A percentile compares a stretch with the other conserved stretches of the same genome.
phyloP scores from a whole-genome alignment of 2,888 invertebrate species.

The Trichogramma dendrolimi region DNA sequence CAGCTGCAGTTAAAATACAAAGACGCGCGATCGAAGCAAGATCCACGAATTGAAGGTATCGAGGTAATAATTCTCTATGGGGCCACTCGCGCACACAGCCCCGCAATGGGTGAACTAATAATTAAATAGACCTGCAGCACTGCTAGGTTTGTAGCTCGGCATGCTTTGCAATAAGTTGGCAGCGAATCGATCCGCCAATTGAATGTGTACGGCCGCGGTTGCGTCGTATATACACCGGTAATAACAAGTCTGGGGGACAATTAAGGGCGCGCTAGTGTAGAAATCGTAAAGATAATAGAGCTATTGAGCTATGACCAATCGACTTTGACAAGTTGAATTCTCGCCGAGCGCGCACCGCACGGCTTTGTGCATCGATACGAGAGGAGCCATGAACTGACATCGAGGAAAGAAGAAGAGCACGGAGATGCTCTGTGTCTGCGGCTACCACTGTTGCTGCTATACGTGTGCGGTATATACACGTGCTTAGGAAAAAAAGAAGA shows the following conservation, averaged over 20 bases:
- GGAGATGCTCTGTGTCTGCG: not conserved
- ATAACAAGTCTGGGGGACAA: conserved; percentile 4
- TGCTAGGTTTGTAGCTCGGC: no score
- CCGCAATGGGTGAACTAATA: no score
- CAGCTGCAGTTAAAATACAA: no score
- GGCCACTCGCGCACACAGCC: no score
- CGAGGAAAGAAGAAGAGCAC: not conserved
- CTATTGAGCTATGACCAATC: conserved; percentile 28
- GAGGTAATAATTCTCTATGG: no score
- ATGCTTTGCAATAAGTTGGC: no score
- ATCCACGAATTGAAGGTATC: no score
- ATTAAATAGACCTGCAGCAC: no score
- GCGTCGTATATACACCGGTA: no score
- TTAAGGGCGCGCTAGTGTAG: conserved; percentile 17
- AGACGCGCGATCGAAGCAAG: no score
- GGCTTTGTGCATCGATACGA: not conserved
- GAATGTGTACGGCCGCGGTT: no score
- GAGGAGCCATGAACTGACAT: not conserved
- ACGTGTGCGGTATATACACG: conserved; percentile 6
- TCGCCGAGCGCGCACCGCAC: not conserved
- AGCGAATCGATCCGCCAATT: no score
- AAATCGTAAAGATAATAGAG: conserved; percentile 18
- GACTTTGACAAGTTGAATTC: conserved; percentile 23
- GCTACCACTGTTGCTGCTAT: conserved; percentile 9
- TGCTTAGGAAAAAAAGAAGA: conserved; percentile 14